phyloP scores from a whole-genome alignment of 2,888 invertebrate species.

The Listrodromus nycthemerus region DNA sequence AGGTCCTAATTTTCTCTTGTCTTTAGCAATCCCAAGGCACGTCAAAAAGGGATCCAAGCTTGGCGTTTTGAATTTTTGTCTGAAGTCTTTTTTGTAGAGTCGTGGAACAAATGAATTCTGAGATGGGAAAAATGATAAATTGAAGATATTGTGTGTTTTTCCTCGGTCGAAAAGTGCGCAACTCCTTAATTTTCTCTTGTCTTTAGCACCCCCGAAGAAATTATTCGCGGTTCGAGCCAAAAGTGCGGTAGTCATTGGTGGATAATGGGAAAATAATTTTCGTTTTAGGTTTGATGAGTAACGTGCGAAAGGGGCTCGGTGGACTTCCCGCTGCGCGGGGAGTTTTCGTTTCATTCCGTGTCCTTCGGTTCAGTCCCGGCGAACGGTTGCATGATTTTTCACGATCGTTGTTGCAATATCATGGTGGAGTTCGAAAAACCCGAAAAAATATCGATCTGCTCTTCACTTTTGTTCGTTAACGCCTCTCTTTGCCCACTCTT shows the following conservation, averaged over 20 bases:
- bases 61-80: not conserved
- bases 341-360: constrained; percentile 62
- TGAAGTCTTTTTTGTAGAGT: not conserved
- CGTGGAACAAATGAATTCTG: constrained; percentile 14
- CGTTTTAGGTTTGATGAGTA: constrained; percentile 15
- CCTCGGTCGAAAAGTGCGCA: not conserved
- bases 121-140: not conserved
- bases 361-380: constrained; percentile 39
- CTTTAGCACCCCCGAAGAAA: constrained; percentile 35
- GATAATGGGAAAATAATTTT: constrained; percentile 63
- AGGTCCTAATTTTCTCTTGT: constrained; percentile 40
- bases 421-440: constrained; percentile 67
- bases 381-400: constrained; percentile 49
- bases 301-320: constrained; percentile 38
- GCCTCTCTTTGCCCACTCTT: constrained; percentile 11
- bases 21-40: constrained; percentile 16
- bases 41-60: not conserved
- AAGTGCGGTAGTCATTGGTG: constrained; percentile 55
- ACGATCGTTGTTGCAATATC: constrained; percentile 75
- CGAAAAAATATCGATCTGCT: constrained; percentile 45
- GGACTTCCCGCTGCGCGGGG: constrained; percentile 72
- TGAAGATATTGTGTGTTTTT: constrained; percentile 14
- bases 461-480: constrained; percentile 40
- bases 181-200: constrained; percentile 40
- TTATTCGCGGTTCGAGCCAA: constrained; percentile 43